Conservation (phyloP, 2,113 vertebrate species). For the Grallaria varia region DNA sequence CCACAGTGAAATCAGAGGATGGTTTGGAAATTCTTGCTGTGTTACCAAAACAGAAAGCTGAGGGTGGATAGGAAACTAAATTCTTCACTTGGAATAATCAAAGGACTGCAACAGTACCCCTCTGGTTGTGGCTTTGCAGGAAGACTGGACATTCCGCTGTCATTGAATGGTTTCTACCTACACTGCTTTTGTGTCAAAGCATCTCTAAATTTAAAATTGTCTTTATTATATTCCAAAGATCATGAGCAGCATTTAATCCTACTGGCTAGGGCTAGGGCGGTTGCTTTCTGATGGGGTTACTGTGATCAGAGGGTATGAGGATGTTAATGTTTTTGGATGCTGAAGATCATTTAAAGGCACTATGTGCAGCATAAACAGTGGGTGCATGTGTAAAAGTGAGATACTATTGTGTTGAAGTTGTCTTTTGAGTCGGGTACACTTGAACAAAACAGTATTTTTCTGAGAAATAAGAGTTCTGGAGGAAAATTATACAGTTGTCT, state of each 20-base stretch:
- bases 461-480: not conserved
- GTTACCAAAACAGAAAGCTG: not conserved
- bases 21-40: not conserved
- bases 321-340: not conserved
- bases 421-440: fast-evolving
- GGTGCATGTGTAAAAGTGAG: not conserved
- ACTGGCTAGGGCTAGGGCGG: not conserved
- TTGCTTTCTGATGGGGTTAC: not conserved
- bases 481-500: not conserved
- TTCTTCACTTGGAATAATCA: not conserved
- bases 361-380: not conserved
- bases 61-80: not conserved
- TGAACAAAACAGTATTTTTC: not conserved
- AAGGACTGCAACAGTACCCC: not conserved
- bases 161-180: not conserved
- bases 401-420: not conserved
- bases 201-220: not conserved
- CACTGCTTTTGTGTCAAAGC: not conserved
- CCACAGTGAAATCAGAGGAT: not conserved
- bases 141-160: fast-evolving
- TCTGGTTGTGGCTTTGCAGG: not conserved
- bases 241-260: not conserved
- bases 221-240: not conserved
- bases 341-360: not conserved
- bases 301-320: not conserved